These are phyloP conservation scores for Echinarachnius parma DNA, from an alignment of 53 echinoderm and acorn worm species.

Conservation along the genomic window DNA sequence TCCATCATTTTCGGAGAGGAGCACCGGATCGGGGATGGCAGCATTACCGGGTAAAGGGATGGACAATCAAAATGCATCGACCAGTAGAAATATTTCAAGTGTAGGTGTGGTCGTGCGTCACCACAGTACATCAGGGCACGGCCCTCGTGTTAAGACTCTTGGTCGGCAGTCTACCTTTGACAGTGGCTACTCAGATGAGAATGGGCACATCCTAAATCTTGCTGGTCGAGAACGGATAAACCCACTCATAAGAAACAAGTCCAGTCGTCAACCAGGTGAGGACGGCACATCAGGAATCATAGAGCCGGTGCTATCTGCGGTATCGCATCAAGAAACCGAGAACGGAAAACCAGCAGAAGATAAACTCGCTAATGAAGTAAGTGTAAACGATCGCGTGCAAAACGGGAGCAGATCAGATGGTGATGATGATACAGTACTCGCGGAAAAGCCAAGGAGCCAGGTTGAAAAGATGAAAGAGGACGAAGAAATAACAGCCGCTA, in stretches of 20 bases:
- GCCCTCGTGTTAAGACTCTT: too few relatives aligned
- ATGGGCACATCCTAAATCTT: constrained; percentile 47
- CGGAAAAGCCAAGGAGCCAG: neutral
- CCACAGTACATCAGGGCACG: too few relatives aligned
- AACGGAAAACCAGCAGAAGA: neutral
- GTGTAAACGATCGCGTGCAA: neutral
- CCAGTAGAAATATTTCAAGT: too few relatives aligned
- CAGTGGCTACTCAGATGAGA: constrained; percentile 94
- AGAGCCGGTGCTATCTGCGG: neutral
- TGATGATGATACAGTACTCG: constrained; percentile 7
- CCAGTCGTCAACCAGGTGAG: neutral
- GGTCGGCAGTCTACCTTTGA: constrained; percentile 82
- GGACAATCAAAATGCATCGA: too few relatives aligned
- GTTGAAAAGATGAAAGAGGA: constrained; percentile 31
- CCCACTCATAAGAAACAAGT: constrained; percentile 6
- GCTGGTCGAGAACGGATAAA: constrained; percentile 27
- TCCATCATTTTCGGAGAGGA: constrained; percentile 10
- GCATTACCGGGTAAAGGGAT: too few relatives aligned
- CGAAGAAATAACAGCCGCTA: constrained; percentile 27
- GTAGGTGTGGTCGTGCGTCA: constrained; percentile 5
- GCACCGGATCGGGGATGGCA: neutral
- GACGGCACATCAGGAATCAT: neutral
- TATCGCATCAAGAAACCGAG: too few relatives aligned
- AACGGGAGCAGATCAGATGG: constrained; percentile 5
- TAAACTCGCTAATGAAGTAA: neutral